Evolutionary conservation across 2,113 vertebrate species (phyloP), one percentile per base, ranked within the genome.

Genomic region (Engystomops pustulosus): DNA sequence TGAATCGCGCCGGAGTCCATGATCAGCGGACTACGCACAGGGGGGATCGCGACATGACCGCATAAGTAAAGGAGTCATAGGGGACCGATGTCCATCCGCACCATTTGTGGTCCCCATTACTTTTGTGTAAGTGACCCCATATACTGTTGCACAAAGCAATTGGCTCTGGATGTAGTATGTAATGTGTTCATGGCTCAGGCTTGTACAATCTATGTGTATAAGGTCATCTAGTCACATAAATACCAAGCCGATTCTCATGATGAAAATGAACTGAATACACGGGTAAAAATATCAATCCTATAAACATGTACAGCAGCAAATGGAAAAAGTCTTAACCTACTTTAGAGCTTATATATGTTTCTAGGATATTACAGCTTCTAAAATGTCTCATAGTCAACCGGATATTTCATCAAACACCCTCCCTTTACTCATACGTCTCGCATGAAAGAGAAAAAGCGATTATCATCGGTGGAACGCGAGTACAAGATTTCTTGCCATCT

Each of bases 321-420:
- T 82, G 75, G 58, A 87, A 86, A 74, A 85, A 53, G 38, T 41
- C 47, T 23, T 90, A 89, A 88, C 87, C 90, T 88, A 89, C 36
- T 90, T 91, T 87, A 69, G 23, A 78, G 65, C 17, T 85, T 86
- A 76, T 89, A 86, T 87, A 88, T 87, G 75, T 86, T 79, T 82
- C 45, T 25, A 1, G 83, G 65, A 62, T 62, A 47, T 85, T 87
- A 83, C 2, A 86, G n/a, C 12, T 85, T 83, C 34, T 85, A 87
- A 85, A n/a, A 0, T 85, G 34, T 86, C 62, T 87, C 32, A 32
- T 41, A 65, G 71, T 81, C 38, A 86, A 85, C 84, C 76, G 85
- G 81, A 62, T 86, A 60, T 87, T 84, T 87, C 71, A 83, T 83
- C 0, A 1, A 18, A 83, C 55, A 12, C 81, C 62, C 86, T 23